Evolutionary conservation across 2,113 vertebrate genomes (phyloP), one percentile per base, ranked within the genome.

Genomic region (Pseudopodoces humilis): DNA sequence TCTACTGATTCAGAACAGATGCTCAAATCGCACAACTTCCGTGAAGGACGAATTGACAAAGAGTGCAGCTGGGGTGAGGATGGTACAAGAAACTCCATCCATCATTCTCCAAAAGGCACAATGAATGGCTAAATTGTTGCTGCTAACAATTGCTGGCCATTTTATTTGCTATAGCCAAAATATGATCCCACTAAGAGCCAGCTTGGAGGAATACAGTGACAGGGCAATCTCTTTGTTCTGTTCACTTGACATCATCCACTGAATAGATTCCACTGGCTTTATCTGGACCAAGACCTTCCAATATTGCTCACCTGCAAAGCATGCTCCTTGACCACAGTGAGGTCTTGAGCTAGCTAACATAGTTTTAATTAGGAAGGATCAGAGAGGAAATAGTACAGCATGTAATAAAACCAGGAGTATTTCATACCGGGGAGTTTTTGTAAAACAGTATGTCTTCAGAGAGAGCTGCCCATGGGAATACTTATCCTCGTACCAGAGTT

Each of bases 51-150:
- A 94, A 75, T 81, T 83, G 30, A 89, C 46, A 82, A 92, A 50
- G 49, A 90, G 50, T 81, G 88, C 90, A 97, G 96, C 96, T 97
- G 95, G 70, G 70, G 47, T 58, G 84, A 79, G 96, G 82, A 80
- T 96, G 96, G 88, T 82, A 94, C 97, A 63, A 96, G 92, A 88
- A 95, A 94, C 93, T 95, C 94, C 74, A 69, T 83, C 82, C 83
- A 53, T 76, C 69, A 72, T 82, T 71, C 70, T 91, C 76, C 64
- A 63, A 62, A 94, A 88, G 31, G 33, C 65, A 33, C 15, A 83
- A 63, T 96, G 95, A 97, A 97, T 93, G 71, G 41, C 80, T 89
- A 82, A 46, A 85, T 90, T 98, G 92, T 97, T 92, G 70, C 71
- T 56, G 11, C 30, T 71, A 39, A 94, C 87, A 96, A 83, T 95